A percentile compares a stretch with the other conserved stretches of the same genome.
Conservation (phyloP, 2,888 invertebrate genomes). For the Osmoderma eremita region DNA sequence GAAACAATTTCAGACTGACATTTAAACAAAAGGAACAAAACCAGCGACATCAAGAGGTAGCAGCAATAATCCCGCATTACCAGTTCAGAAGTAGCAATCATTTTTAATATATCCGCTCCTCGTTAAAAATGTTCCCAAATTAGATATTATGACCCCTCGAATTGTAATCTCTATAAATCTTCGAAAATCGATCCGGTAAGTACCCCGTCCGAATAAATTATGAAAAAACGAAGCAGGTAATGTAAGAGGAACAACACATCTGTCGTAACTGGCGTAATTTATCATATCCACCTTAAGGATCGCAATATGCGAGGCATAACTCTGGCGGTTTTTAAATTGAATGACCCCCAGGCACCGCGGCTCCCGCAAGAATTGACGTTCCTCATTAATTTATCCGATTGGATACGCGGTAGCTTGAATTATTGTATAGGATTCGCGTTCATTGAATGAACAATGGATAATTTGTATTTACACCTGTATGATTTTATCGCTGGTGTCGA, state of each 20-base stretch:
- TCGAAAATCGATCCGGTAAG: background rate
- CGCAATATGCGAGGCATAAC: conserved; percentile 13
- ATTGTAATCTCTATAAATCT: conserved; percentile 23
- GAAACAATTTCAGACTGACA: too few species aligned
- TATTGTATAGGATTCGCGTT: conserved; percentile 12
- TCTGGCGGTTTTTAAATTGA: conserved; percentile 35
- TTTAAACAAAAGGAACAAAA: too few species aligned
- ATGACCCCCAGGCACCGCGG: conserved; percentile 15
- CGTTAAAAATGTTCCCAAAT: too few species aligned
- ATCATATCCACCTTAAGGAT: conserved; percentile 22
- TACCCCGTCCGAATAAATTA: conserved; percentile 8
- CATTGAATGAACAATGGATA: conserved; percentile 6
- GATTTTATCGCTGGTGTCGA: too few species aligned
- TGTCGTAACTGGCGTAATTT: conserved; percentile 12
- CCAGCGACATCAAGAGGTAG: too few species aligned
- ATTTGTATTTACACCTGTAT: background rate
- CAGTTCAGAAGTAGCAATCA: too few species aligned
- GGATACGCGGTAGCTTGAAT: conserved; percentile 23
- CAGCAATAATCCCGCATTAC: too few species aligned
- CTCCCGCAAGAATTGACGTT: background rate
- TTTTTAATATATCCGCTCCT: too few species aligned
- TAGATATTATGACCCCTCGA: background rate
- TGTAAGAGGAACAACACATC: conserved; percentile 13
- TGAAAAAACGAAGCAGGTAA: conserved; percentile 11
- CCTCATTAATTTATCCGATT: conserved; percentile 21